Evolutionary conservation across 2,888 invertebrate species (phyloP), one percentile per base, ranked within the genome.

Genomic region (Laothoe populi): DNA sequence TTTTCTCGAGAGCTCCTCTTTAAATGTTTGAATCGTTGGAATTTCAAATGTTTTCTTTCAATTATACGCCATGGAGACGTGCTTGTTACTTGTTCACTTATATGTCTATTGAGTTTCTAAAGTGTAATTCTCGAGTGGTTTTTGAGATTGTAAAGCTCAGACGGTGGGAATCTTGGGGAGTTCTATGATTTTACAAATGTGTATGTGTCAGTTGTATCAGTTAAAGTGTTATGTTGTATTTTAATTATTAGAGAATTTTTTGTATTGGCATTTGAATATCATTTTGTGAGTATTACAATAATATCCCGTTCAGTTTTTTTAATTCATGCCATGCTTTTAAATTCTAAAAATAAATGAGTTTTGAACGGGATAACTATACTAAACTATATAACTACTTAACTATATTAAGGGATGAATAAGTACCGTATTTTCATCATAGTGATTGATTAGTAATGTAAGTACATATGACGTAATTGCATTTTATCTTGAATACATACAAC

Each of bases 1-100:
- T 92, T 81, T 83, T 81, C 78, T 91, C 72, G 85, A 92, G 92
- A 88, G 91, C 81, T 78, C 78, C 86, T 85, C 83, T 78, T 76
- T 78, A 83, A 78, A 79, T 76, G 70, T 74, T 63, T 77, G 75
- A 75, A 80, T 81, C 72, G 79, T 74, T 61, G 85, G 84, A 82
- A 87, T 86, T 84, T 79, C 64, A 74, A 78, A 80, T 87, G 86
- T 88, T 87, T 86, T 85, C 83, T 84, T 88, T 86, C 80, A 83
- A 87, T 87, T 83, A 83, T 71, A 77, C 68, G 70, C 75, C 74
- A 69, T 83, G 73, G 73, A 83, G 77, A 77, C 77, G 75, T 76
- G 78, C 72, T 81, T 78, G 76, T 78, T 67, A 74, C 70, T 66
- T 72, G 68, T 72, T 69, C 67, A 69, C 68, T 67, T 74, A 70